Conservation (phyloP, 2,797 vertebrate genomes). For the Gambelia wislizenii region DNA sequence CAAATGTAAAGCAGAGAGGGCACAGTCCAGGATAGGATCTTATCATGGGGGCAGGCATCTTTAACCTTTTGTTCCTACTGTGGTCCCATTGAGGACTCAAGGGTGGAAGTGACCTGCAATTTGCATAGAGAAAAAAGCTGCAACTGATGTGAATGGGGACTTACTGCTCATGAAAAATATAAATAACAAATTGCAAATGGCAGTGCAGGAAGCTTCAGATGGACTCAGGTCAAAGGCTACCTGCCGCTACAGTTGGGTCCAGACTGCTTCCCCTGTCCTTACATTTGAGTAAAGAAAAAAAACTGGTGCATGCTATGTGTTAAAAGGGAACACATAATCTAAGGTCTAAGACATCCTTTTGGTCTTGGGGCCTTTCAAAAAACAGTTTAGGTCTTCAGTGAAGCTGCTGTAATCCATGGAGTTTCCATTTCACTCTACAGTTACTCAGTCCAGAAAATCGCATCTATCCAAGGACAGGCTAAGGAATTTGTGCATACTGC, state of each 20-base stretch:
- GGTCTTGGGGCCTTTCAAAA: not conserved
- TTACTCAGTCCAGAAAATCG: not conserved
- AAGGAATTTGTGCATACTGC: not conserved
- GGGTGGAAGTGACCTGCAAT: not conserved
- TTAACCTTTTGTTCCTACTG: not conserved
- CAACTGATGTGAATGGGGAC: not conserved
- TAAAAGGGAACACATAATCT: not conserved
- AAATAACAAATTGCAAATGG: not conserved
- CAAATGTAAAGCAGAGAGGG: not conserved
- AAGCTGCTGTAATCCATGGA: not conserved
- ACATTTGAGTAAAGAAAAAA: not conserved
- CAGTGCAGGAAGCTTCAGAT: not conserved
- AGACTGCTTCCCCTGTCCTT: not conserved
- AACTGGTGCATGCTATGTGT: not conserved
- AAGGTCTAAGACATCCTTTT: not conserved
- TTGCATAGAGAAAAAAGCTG: not conserved
- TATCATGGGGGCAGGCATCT: not conserved
- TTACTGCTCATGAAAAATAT: not conserved
- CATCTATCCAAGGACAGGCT: not conserved
- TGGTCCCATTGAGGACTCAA: not conserved
- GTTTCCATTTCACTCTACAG: not conserved
- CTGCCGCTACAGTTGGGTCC: not conserved
- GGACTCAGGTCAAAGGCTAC: not conserved
- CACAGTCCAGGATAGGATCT: not conserved
- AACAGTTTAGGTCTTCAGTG: not conserved